A percentile compares a stretch with the other conserved stretches of the same genome.
These are phyloP conservation scores for Taenioides sp. DNA, from an alignment of 2,797 vertebrate genomes.

Conservation along the genomic window DNA sequence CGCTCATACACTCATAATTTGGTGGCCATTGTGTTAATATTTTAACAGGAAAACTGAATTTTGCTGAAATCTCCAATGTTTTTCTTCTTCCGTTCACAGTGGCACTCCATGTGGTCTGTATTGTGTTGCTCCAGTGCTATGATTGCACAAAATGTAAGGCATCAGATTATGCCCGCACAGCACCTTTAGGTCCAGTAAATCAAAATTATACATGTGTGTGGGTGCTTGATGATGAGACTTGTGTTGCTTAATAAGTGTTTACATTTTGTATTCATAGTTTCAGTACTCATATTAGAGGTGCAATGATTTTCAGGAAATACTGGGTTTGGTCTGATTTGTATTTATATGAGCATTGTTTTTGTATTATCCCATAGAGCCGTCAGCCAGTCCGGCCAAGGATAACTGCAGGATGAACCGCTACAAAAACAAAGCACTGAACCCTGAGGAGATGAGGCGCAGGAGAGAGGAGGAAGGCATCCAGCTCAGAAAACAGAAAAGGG, in stretches of 20 bases:
- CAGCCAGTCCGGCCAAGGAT: conserved; percentile 94
- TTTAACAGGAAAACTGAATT: neutral
- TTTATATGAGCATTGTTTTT: neutral
- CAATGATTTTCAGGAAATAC: conserved; percentile 12
- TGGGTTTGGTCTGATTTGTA: neutral
- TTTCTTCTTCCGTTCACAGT: conserved; percentile 25
- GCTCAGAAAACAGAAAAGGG: conserved; percentile 96
- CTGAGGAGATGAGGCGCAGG: conserved; percentile 95
- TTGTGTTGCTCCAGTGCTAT: conserved; percentile 43
- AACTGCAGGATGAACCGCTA: conserved; percentile 99
- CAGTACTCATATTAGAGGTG: conserved; percentile 35
- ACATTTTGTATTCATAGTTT: conserved; percentile 16
- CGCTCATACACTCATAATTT: neutral
- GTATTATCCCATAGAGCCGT: conserved; percentile 81
- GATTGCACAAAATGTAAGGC: conserved; percentile 56
- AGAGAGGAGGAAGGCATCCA: conserved; percentile 97
- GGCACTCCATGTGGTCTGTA: conserved; percentile 46
- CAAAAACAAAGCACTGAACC: conserved; percentile 98
- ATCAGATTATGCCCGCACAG: conserved; percentile 63
- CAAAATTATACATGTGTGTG: conserved; percentile 30
- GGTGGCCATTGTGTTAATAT: neutral
- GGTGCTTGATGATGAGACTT: neutral
- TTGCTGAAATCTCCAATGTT: conserved; percentile 3
- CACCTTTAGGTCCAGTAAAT: conserved; percentile 57
- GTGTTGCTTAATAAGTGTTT: conserved; percentile 27